These are phyloP conservation scores for Caenorhabditis plicata DNA, from an alignment of 2,888 invertebrate species.

Conservation along the genomic window DNA sequence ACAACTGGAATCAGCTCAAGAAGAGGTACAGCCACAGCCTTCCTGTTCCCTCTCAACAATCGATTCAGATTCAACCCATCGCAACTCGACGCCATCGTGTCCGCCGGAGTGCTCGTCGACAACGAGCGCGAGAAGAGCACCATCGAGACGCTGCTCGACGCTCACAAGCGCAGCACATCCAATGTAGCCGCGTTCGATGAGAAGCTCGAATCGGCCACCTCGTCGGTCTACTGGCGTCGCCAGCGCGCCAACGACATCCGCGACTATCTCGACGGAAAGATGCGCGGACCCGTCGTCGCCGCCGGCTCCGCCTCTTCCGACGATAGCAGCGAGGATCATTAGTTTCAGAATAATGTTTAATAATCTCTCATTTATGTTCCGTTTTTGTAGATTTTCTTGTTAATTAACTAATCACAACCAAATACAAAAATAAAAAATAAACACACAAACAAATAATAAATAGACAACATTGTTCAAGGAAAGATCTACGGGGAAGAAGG, in stretches of 20 bases:
- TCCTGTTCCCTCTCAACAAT: neutral
- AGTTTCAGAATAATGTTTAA: too few relatives aligned
- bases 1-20: constrained; percentile 38
- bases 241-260: constrained; percentile 9
- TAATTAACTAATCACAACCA: too few relatives aligned
- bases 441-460: constrained; percentile 2
- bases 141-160: constrained; percentile 27
- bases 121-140: constrained; percentile 28
- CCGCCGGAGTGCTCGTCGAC: constrained; percentile 16
- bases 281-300: constrained; percentile 27
- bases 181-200: constrained; percentile 14
- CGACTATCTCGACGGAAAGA: constrained; percentile 31
- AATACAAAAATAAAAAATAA: neutral
- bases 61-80: constrained; percentile 18
- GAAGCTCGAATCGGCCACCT: constrained; percentile 30
- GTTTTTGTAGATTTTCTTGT: too few relatives aligned
- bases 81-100: constrained; percentile 15
- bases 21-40: constrained; percentile 2
- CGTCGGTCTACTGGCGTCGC: constrained; percentile 31
- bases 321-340: too few relatives aligned
- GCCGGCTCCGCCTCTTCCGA: too few relatives aligned
- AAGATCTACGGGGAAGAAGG: constrained; percentile 1
- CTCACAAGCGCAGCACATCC: constrained; percentile 25
- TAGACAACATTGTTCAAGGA: constrained; percentile 6
- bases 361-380: too few relatives aligned